phyloP scores from a whole-genome alignment of 2,797 vertebrate species.

The Megalops cyprinoides region DNA sequence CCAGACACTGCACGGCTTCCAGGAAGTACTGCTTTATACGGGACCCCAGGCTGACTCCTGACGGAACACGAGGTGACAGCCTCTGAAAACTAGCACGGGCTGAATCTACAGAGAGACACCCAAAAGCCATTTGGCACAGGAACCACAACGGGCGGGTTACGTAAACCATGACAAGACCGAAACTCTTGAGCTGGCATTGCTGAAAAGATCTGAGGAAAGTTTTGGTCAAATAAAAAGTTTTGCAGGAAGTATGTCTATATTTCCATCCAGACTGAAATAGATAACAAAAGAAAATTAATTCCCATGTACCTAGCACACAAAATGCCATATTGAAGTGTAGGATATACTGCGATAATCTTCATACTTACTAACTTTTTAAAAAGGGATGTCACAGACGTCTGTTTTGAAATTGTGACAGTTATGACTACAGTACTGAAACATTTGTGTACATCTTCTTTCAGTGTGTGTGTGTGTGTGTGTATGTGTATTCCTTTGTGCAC shows the following conservation, averaged over 20 bases:
- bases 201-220: background rate
- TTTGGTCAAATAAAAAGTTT: background rate
- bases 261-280: too few species aligned
- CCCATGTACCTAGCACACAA: conserved; percentile 30
- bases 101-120: conserved; percentile 46
- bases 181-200: too few species aligned
- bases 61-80: conserved; percentile 51
- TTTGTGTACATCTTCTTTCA: too few species aligned
- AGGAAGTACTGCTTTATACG: conserved; percentile 51
- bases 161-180: too few species aligned
- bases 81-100: conserved; percentile 36
- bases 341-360: background rate
- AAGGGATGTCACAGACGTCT: background rate
- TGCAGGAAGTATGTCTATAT: background rate
- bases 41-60: conserved; percentile 36
- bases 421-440: background rate
- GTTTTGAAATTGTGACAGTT: background rate
- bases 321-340: background rate
- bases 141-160: too few species aligned
- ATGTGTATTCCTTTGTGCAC: background rate
- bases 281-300: too few species aligned
- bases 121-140: too few species aligned
- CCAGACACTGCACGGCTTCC: conserved; percentile 43
- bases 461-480: background rate
- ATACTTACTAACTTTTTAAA: background rate